phyloP scores from a whole-genome alignment of 2,113 vertebrate genomes.

The Chaetorhynchus papuensis region DNA sequence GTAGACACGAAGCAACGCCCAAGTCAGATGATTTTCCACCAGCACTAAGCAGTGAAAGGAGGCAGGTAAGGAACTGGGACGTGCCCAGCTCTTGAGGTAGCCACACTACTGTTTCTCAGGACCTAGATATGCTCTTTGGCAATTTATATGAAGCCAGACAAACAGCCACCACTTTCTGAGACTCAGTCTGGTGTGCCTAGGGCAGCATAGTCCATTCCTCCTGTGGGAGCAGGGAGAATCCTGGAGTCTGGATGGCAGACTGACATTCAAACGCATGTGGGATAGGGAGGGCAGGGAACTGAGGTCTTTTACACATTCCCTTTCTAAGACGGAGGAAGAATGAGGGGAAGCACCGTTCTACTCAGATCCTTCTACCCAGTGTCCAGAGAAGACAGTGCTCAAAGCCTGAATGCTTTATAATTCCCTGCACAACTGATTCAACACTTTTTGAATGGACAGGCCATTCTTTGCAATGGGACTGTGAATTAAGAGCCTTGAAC shows the following conservation, averaged over 20 bases:
- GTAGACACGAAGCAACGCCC: accelerated
- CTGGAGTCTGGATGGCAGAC: background rate
- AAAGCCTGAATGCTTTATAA: background rate
- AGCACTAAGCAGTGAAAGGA: background rate
- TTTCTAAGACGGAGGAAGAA: background rate
- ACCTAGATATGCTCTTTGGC: background rate
- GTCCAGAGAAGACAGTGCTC: background rate
- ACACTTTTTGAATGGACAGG: background rate
- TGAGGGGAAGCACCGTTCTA: background rate
- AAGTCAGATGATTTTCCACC: background rate
- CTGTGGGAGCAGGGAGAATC: background rate
- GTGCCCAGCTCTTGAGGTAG: background rate
- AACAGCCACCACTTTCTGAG: background rate
- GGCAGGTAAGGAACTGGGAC: background rate
- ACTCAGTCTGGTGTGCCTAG: background rate
- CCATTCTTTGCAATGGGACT: background rate
- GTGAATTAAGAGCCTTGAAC: background rate
- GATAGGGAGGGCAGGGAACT: background rate
- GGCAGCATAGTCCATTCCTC: background rate
- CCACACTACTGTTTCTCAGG: background rate
- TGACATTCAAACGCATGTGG: background rate
- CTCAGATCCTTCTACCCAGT: background rate
- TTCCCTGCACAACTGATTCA: background rate
- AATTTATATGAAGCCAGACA: background rate
- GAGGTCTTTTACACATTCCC: background rate